Evolutionary conservation across 2,888 invertebrate genomes (phyloP), one percentile per base, ranked within the genome.

Genomic region (Beris morrisii): DNA sequence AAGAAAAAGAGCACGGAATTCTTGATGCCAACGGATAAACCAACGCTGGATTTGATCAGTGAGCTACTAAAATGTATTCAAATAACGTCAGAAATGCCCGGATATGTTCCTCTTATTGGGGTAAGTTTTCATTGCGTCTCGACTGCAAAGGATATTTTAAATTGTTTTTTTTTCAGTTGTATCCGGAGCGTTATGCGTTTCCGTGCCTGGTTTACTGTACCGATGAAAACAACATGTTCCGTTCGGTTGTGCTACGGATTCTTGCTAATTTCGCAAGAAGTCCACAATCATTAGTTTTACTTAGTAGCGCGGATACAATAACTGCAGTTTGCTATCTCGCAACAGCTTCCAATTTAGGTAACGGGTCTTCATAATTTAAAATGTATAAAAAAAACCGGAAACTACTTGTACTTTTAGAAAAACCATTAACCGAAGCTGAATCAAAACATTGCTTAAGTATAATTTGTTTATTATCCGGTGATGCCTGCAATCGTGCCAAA

Each of bases 401-500:
- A 7, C n/a, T 32, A 11, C 43, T 31, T 53, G 13, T 13, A 1
- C 12, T 65, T 69, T 5, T 44, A 70, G 73, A 66, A 5, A 72
- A 70, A 54, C 75, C 77, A 0, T 68, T 80, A 0, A 72, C 74
- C 4, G 76, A 76, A 57, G 74, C 76, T 22, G 81, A 81, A 67
- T 72, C 71, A 44, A 72, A 77, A 5, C 74, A 79, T 69, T 81
- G 80, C 65, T 75, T 81, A 9, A 77, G 75, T 56, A 76, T 81
- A 3, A 77, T 81, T 58, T 77, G 76, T 31, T 74, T 77, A n/a
- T 66, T 80, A 13, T 77, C 79, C 0, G 74, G 75, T 0, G 79
- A 81, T 72, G 77, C 80, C 1, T 80, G 81, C 61, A 80, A 79
- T 69, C 76, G 81, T 2, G 77, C 80, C 1, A 81, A 81, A 71